A percentile compares a stretch with the other conserved stretches of the same genome.
These are phyloP conservation scores for Gasterosteus nipponicus DNA, from an alignment of 2,113 vertebrate genomes.

Conservation along the genomic window DNA sequence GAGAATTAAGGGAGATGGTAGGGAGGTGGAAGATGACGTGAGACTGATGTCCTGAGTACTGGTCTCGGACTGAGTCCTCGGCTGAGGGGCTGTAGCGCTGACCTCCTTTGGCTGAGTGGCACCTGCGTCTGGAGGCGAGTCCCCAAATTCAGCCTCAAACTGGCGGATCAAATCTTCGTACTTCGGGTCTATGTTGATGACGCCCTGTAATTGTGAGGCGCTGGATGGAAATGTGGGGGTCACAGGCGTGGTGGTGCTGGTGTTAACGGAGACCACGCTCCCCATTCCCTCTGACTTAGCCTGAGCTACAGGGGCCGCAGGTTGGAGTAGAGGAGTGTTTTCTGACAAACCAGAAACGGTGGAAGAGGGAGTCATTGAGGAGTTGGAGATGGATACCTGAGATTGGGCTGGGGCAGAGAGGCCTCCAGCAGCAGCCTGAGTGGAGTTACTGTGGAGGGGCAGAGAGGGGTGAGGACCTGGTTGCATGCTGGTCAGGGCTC, in stretches of 20 bases:
- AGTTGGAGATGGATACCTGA: constrained; percentile 89
- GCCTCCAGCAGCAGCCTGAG: constrained; percentile 82
- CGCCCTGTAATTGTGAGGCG: constrained; percentile 67
- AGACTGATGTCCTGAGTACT: constrained; percentile 70
- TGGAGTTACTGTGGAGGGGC: constrained; percentile 60
- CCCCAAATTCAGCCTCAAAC: constrained; percentile 96
- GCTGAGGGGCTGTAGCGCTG: constrained; percentile 45
- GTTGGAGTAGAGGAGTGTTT: constrained; percentile 51
- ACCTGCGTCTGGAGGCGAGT: constrained; percentile 70
- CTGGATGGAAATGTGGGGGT: constrained; percentile 65
- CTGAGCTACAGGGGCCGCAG: constrained; percentile 37
- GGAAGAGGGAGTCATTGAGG: constrained; percentile 68
- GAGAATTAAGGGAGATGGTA: constrained; percentile 27
- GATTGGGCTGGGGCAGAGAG: constrained; percentile 84
- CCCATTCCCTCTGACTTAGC: constrained; percentile 58
- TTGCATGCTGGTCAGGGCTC: constrained; percentile 63
- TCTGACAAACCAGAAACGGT: constrained; percentile 58
- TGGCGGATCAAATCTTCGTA: constrained; percentile 95
- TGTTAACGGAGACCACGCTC: constrained; percentile 51
- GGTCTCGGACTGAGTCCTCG: constrained; percentile 49
- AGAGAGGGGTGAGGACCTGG: constrained; percentile 69
- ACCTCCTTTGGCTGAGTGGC: constrained; percentile 54
- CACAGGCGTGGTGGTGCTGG: constrained; percentile 70
- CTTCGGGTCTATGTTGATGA: constrained; percentile 88
- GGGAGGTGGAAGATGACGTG: constrained; percentile 51